Evolutionary conservation across 2,797 vertebrate species (phyloP), one percentile per base, ranked within the genome.

Genomic region (Anguilla anguilla): DNA sequence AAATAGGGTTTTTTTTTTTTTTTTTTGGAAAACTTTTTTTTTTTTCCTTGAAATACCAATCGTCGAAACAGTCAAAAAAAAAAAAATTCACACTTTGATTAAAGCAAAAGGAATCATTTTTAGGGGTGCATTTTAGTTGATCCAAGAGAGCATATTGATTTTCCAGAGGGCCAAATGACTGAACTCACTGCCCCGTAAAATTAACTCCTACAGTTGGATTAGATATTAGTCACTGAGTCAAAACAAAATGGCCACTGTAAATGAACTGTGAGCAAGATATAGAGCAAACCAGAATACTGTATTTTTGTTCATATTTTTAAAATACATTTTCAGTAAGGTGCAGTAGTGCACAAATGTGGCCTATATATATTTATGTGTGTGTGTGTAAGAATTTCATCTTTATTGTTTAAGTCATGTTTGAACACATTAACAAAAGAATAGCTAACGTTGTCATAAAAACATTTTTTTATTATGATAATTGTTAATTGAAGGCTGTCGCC

Each of bases 401-500:
- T 85, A 43, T 67, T 77, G 35, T n/a, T 55, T 6, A 61, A 28
- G 69, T 84, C 1, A 22, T 28, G 28, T 35, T 84, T 43, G 67
- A 43, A 61, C 46, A 84, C 51, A 79, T 51, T 46, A 46, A 82
- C 28, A 43, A 35, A 57, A 86, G 39, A 81, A 85, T 22, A 19
- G 25, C 46, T 59, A 57, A 19, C 28, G 10, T 64, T 55, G 43
- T 83, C 74, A 87, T 85, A 90, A 88, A 88, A 88, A 85, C 85
- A 53, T 93, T 96, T 96, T 95, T 94, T 96, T 96, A 95, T 95
- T 96, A 92, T 91, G 94, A 93, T 94, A 94, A 93, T 92, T 91
- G 90, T 95, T 92, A 92, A 93, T 90, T 88, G 92, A 91, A 91
- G 92, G 94, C 90, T 74, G 89, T 93, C 92, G 93, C 92, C 90